These are phyloP conservation scores for Tipula vernalis DNA, from an alignment of 2,888 invertebrate genomes.

Conservation along the genomic window DNA sequence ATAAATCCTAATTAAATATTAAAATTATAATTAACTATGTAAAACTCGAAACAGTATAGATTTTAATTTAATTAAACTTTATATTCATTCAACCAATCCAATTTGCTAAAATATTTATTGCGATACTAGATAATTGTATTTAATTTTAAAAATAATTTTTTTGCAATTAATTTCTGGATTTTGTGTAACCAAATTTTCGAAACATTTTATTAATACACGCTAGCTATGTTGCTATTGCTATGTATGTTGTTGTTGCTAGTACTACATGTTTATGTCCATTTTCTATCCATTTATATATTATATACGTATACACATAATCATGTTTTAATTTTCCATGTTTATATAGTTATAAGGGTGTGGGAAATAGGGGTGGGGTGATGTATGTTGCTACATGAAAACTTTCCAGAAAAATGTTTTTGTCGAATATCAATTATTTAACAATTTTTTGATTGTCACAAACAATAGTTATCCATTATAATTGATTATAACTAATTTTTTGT, in stretches of 20 bases:
- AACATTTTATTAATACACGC: not conserved
- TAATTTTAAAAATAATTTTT: not conserved
- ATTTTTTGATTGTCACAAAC: constrained; percentile 4
- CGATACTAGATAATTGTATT: not conserved
- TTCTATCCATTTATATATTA: not conserved
- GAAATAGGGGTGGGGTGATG: not conserved
- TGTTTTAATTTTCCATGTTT: not conserved
- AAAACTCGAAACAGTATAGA: not conserved
- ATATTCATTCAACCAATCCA: not conserved
- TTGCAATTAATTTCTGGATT: not conserved
- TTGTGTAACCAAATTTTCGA: not conserved
- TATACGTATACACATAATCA: not conserved
- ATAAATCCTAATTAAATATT: not conserved
- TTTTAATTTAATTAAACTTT: not conserved
- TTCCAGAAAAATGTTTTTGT: not conserved
- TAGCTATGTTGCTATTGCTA: not conserved
- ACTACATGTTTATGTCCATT: not conserved
- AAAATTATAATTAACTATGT: not conserved
- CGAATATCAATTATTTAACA: not conserved
- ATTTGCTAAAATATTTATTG: not conserved
- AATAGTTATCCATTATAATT: not conserved
- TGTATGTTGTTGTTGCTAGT: not conserved
- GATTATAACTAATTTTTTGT: not conserved
- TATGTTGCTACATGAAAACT: not conserved
- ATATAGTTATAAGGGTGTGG: not conserved